Conservation (phyloP, 2,888 invertebrate genomes). For the Muscina levida region DNA sequence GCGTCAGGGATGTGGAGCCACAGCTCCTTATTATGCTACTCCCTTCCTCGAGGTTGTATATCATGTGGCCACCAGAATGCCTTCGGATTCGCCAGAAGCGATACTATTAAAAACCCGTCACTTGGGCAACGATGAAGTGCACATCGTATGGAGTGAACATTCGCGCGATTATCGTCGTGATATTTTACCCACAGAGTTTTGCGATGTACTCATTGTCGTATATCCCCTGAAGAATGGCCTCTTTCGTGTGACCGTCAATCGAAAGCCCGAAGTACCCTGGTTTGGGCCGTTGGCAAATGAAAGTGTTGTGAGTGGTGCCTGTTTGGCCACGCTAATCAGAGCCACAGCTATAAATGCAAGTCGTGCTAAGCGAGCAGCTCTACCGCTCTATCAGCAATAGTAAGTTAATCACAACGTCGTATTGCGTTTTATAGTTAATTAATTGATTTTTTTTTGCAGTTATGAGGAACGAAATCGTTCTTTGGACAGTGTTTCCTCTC, state of each 20-base stretch:
- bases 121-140: constrained; percentile 98
- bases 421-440: constrained; percentile 16
- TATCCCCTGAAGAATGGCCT: constrained; percentile 94
- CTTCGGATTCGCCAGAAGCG: constrained; percentile 92
- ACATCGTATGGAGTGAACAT: constrained; percentile 99
- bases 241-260: constrained; percentile 92
- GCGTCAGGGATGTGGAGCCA: constrained; percentile 92
- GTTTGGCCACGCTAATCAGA: constrained; percentile 91
- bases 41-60: constrained; percentile 95
- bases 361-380: constrained; percentile 92
- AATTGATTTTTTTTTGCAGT: constrained; percentile 80
- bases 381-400: constrained; percentile 95
- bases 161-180: constrained; percentile 96
- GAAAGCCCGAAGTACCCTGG: constrained; percentile 93
- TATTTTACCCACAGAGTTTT: constrained; percentile 99
- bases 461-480: constrained; percentile 94
- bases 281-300: constrained; percentile 98
- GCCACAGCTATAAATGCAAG: constrained; percentile 96
- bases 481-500: constrained; percentile 90
- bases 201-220: constrained; percentile 97
- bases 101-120: constrained; percentile 96
- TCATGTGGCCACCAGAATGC: constrained; percentile 99
- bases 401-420: constrained; percentile 80
- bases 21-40: constrained; percentile 96
- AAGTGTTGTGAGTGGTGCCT: constrained; percentile 83